Percentiles rank a stretch among this genome's conserved stretches.
phyloP scores from a whole-genome alignment of 2,888 invertebrate genomes.

The Euplagia quadripunctaria region DNA sequence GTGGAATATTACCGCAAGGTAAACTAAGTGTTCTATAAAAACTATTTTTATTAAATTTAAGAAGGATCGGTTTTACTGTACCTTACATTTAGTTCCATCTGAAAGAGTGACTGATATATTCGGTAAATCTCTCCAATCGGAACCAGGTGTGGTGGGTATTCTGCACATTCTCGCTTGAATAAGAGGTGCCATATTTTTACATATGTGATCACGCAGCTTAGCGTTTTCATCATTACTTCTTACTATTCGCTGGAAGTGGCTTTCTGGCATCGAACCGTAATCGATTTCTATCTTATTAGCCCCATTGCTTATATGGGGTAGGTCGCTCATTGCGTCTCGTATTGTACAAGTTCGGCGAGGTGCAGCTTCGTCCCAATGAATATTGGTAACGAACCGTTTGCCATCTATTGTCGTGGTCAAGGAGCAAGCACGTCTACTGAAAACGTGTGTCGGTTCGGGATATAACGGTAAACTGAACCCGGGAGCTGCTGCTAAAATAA shows the following conservation, averaged over 20 bases:
- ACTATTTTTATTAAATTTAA: background rate
- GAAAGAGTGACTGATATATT: constrained; percentile 90
- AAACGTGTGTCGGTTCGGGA: constrained; percentile 94
- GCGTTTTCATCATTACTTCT: constrained; percentile 87
- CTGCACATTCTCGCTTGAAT: constrained; percentile 92
- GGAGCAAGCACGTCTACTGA: constrained; percentile 90
- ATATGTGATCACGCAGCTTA: constrained; percentile 91
- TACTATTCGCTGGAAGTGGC: constrained; percentile 92
- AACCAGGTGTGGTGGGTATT: constrained; percentile 91
- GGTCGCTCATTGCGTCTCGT: constrained; percentile 94
- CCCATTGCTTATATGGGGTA: constrained; percentile 92
- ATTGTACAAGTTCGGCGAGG: constrained; percentile 93
- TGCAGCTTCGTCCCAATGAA: constrained; percentile 90
- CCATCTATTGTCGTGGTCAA: constrained; percentile 80
- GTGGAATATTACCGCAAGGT: too few relatives aligned
- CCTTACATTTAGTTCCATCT: constrained; percentile 90
- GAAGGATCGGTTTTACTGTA: constrained; percentile 48
- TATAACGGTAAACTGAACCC: constrained; percentile 91
- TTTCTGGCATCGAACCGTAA: constrained; percentile 90
- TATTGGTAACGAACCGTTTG: constrained; percentile 83
- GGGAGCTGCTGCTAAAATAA: constrained; percentile 94
- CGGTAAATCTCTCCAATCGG: constrained; percentile 96
- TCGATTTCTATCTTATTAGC: constrained; percentile 90
- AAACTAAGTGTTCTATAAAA: too few relatives aligned
- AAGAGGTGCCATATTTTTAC: constrained; percentile 94